Percentiles rank a stretch among this genome's conserved stretches.
phyloP scores from a whole-genome alignment of 2,113 vertebrate genomes.

The Ptyas mucosa region DNA sequence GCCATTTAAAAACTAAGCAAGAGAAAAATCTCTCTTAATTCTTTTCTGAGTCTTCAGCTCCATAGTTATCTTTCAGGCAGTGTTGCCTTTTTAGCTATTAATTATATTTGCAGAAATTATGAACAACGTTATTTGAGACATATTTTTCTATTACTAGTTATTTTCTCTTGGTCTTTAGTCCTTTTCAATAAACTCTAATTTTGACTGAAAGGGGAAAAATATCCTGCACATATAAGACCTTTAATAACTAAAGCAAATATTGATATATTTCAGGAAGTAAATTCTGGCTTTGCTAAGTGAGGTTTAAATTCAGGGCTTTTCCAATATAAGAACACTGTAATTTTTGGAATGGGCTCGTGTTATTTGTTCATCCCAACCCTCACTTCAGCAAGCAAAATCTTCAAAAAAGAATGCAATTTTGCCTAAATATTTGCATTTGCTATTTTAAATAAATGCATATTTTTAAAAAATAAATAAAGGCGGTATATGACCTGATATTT shows the following conservation, averaged over 20 bases:
- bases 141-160: constrained; percentile 3
- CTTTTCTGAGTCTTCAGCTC: neutral
- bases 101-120: neutral
- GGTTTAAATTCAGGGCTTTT: neutral
- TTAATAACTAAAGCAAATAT: constrained; percentile 7
- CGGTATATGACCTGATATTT: neutral
- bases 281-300: neutral
- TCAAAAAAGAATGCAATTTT: neutral
- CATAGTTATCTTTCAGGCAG: neutral
- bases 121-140: constrained; percentile 6
- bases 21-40: neutral
- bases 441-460: neutral
- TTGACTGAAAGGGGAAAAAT: neutral
- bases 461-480: neutral
- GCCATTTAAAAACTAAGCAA: constrained; percentile 15
- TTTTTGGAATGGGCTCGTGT: neutral
- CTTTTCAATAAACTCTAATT: neutral
- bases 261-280: neutral
- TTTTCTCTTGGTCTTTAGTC: constrained; percentile 13
- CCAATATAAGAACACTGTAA: neutral
- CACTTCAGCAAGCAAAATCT: neutral
- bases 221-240: neutral
- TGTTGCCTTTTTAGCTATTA: neutral
- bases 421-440: neutral
- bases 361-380: neutral